Evolutionary conservation across 2,888 invertebrate species (phyloP), one percentile per base, ranked within the genome.

Genomic region (Parnassius orleans): DNA sequence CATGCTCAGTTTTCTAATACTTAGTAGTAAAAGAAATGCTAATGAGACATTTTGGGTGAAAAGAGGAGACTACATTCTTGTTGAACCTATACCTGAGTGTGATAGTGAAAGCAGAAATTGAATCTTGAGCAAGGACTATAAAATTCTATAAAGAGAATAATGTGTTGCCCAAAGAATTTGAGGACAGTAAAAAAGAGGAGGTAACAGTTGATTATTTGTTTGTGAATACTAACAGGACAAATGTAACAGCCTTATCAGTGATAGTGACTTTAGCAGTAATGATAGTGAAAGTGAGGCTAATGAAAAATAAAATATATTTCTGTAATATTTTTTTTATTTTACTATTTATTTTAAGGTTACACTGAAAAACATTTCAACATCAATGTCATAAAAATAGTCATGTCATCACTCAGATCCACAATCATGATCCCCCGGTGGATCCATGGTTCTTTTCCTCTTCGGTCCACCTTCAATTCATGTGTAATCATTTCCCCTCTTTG

Each of bases 91-190:
- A 64, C 90, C 93, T 50, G 99, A 99, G 86, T 98, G 98, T 12
- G 95, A 96, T 71, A 98, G 98, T 99, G 0, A 96, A 96, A 78
- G 99, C 95, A 0, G 99, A 99, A 92, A 98, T 99, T 72, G 94
- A 81, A 95, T 95, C 67, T 87, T 96, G 68, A 94, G 94, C 41
- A 92, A 92, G 24, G 94, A 95, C 69, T 64, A 93, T 95, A 9
- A 95, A 94, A 76, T 94, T 93, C 77, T 94, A 93, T 69, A 94
- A 93, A 79, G 93, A 94, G 65, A 88, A 86, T 57, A 86, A 84
- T 67, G 64, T 85, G n/a, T 90, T 90, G 90, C 91, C 90, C 1
- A 78, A 81, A 74, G 83, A 88, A 65, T 91, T 90, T 84, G 83
- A 83, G 9, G 80, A 84, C 44, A 71, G 63, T 56, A 81, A 82